Evolutionary conservation across 1,140 invertebrate genomes (phyloP).

Genomic region (Drosophila orosa): DNA sequence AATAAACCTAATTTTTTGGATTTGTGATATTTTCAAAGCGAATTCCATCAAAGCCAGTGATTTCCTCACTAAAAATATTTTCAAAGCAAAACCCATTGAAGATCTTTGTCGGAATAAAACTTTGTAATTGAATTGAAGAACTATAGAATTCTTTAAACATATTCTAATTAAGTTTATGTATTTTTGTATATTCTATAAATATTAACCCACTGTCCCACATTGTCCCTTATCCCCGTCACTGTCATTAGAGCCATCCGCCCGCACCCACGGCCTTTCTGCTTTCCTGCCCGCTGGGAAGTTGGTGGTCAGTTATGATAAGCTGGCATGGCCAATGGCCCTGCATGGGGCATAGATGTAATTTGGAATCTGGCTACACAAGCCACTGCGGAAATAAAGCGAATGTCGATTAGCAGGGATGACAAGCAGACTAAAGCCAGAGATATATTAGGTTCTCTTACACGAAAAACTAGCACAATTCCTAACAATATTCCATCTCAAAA

Average conservation of each 20-base stretch:
- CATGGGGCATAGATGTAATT: constrained; percentile 37
- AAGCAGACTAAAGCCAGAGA: no score
- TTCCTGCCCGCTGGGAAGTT: constrained; percentile 2
- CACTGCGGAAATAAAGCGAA: background rate
- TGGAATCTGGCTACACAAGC: background rate
- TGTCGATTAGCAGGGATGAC: constrained; percentile 11
- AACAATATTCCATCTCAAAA: background rate
- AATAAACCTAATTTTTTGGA: no score
- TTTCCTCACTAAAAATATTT: background rate
- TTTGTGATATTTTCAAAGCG: no score
- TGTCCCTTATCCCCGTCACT: constrained; percentile 4
- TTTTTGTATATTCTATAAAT: background rate
- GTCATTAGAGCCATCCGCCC: background rate
- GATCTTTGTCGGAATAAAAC: background rate
- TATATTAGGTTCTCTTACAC: no score
- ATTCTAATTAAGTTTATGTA: background rate
- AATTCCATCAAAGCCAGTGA: background rate
- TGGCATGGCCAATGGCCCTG: constrained; percentile 12
- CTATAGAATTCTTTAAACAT: no score
- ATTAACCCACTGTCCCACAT: background rate
- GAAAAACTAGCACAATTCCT: background rate
- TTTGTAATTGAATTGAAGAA: no score
- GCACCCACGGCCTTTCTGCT: background rate
- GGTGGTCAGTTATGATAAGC: constrained; percentile 15
- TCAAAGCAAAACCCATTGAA: background rate